phyloP scores from a whole-genome alignment of 2,797 vertebrate species.

The Anisognathus igniventris region DNA sequence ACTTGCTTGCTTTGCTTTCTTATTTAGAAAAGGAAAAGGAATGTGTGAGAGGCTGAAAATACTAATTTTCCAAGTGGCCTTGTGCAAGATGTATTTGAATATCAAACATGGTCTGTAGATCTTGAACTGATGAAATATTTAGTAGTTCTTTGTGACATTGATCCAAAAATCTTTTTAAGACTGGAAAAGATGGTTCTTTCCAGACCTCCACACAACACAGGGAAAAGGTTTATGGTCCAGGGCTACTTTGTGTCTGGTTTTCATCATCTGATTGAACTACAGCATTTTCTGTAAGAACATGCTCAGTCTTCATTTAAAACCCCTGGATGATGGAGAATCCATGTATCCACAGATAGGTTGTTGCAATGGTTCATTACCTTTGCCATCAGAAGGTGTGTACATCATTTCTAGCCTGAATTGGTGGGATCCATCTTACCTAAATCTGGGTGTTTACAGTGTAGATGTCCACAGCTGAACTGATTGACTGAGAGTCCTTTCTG shows the following conservation, averaged over 20 bases:
- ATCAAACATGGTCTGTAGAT: not conserved
- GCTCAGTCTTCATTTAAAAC: conserved; percentile 3
- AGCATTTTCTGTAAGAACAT: not conserved
- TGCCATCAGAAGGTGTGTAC: not conserved
- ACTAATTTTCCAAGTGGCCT: not conserved
- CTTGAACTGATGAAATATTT: not conserved
- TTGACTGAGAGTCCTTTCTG: not conserved
- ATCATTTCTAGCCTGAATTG: not conserved
- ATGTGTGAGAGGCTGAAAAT: not conserved
- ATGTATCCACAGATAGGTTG: not conserved
- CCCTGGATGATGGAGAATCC: not conserved
- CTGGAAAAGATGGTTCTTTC: not conserved
- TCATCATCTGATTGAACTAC: not conserved
- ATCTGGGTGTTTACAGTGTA: not conserved
- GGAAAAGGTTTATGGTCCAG: not conserved
- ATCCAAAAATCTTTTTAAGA: not conserved
- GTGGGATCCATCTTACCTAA: not conserved
- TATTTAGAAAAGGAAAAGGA: not conserved
- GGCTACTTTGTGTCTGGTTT: not conserved
- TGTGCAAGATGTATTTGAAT: not conserved
- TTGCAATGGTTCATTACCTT: not conserved
- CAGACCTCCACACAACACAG: not conserved
- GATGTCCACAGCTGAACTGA: not conserved
- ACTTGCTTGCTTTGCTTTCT: not conserved
- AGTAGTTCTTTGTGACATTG: not conserved